Evolutionary conservation across 2,113 vertebrate genomes (phyloP), one percentile per base, ranked within the genome.

Genomic region (Fulica atra): DNA sequence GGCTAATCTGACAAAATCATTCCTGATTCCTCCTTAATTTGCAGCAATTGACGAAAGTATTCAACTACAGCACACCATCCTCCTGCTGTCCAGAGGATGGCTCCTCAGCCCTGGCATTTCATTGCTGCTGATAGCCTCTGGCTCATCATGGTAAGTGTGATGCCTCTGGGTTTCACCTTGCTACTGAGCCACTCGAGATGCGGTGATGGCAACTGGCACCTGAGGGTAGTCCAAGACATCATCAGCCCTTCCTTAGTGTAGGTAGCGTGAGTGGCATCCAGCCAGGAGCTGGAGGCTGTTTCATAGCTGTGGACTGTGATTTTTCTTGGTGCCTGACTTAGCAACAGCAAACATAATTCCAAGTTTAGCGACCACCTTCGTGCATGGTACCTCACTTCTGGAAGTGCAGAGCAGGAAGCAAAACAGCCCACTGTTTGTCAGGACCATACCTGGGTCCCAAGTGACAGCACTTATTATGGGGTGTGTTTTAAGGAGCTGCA

Each of bases 241-340:
- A 31, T 44, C 42, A 61, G 20, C 36, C 25, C n/a, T 80, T 88
- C 50, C 25, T 83, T 16, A 10, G n/a, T 4, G 7, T 40, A 74
- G 54, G 33, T 46, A 29, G 36, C 1, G 0, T 0, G 0, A 9
- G 7, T 35, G 25, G 29, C 38, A 6, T 10, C 21, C 2, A 7
- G 70, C 35, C 64, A n/a, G 76, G 60, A 78, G 21, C 36, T 78
- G 26, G 48, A 82, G n/a, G 48, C 42, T 63, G 28, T 63, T 82
- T 36, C 1, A 0, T 59, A 46, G 54, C 42, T 29, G 21, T 56
- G 36, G 36, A 73, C 54, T 86, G 16, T 42, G 36, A 61, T 86
- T 73, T 81, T 68, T 46, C 40, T 68, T 53, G 42, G 42, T 73
- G 36, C 18, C 36, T 19, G 48, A 86, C 63, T 53, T 78, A 78